These are phyloP conservation scores for Pituophis catenifer DNA, from an alignment of 2,113 vertebrate species.

Conservation along the genomic window DNA sequence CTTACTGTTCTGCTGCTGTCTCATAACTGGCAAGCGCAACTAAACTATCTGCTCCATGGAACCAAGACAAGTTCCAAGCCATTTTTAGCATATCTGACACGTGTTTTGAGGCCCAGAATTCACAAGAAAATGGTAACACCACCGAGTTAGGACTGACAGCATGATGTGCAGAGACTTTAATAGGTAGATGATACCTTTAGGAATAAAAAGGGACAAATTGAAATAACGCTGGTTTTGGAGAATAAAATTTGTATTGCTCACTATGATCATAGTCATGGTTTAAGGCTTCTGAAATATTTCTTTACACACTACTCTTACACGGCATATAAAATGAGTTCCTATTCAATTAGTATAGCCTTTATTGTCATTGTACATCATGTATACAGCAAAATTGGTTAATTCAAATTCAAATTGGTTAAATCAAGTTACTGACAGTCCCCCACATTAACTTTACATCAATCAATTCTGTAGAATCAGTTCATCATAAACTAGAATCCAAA, in stretches of 20 bases:
- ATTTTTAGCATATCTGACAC: constrained; percentile 81
- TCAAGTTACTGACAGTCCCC: not conserved
- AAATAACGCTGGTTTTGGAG: not conserved
- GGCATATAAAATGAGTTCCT: not conserved
- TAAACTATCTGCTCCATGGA: constrained; percentile 79
- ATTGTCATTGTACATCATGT: too few species aligned
- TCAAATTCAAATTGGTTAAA: too few species aligned
- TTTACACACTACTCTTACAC: not conserved
- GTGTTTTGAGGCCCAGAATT: constrained; percentile 73
- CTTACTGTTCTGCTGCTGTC: constrained; percentile 72
- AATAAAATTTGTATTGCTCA: not conserved
- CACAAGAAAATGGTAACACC: constrained; percentile 76
- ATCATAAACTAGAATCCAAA: not conserved
- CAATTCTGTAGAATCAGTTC: not conserved
- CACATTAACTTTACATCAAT: not conserved
- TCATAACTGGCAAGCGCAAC: constrained; percentile 61
- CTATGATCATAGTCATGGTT: not conserved
- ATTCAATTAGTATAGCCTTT: not conserved
- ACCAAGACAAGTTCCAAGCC: constrained; percentile 90
- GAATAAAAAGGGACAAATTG: not conserved
- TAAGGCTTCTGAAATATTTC: not conserved
- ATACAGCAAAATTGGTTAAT: too few species aligned
- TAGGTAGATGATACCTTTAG: constrained; percentile 84
- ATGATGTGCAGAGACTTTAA: constrained; percentile 78
- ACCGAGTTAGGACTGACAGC: constrained; percentile 86